Conservation (phyloP, 2,888 invertebrate species). For the Horisme vitalbata region DNA sequence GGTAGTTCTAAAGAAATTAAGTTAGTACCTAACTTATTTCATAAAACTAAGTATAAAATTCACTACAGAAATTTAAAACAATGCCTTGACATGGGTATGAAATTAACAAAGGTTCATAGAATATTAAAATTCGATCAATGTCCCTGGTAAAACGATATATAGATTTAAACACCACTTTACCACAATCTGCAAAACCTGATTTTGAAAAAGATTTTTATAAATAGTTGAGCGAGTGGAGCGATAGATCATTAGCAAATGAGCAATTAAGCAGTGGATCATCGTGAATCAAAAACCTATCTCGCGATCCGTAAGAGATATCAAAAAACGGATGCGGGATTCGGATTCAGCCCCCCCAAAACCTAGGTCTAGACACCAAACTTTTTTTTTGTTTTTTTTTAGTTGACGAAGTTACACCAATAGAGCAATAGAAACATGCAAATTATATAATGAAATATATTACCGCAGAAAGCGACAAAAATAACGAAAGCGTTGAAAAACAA, state of each 20-base stretch:
- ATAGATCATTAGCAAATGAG: too few relatives aligned
- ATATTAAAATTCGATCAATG: constrained; percentile 45
- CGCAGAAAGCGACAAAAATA: too few relatives aligned
- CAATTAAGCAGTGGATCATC: constrained; percentile 50
- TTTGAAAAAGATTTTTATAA: constrained; percentile 59
- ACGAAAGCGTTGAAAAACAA: too few relatives aligned
- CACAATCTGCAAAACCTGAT: constrained; percentile 40
- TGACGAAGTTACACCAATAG: too few relatives aligned
- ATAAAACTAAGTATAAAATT: constrained; percentile 32
- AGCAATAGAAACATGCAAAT: too few relatives aligned
- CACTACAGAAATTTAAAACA: constrained; percentile 38
- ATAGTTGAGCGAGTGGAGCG: too few relatives aligned
- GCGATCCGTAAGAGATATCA: too few relatives aligned
- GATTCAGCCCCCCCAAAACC: too few relatives aligned
- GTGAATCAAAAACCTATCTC: constrained; percentile 43
- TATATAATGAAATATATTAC: too few relatives aligned
- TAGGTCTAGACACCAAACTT: too few relatives aligned
- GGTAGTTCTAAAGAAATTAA: constrained; percentile 8
- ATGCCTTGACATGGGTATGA: constrained; percentile 29
- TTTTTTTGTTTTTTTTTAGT: too few relatives aligned
- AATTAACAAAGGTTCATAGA: constrained; percentile 12
- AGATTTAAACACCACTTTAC: constrained; percentile 50
- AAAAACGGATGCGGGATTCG: too few relatives aligned
- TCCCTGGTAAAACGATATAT: constrained; percentile 53
- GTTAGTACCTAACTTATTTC: constrained; percentile 31